Percentiles rank a stretch among this genome's conserved stretches.
Conservation (phyloP, 2,888 invertebrate genomes). For the Parapristionchus giblindavisi region DNA sequence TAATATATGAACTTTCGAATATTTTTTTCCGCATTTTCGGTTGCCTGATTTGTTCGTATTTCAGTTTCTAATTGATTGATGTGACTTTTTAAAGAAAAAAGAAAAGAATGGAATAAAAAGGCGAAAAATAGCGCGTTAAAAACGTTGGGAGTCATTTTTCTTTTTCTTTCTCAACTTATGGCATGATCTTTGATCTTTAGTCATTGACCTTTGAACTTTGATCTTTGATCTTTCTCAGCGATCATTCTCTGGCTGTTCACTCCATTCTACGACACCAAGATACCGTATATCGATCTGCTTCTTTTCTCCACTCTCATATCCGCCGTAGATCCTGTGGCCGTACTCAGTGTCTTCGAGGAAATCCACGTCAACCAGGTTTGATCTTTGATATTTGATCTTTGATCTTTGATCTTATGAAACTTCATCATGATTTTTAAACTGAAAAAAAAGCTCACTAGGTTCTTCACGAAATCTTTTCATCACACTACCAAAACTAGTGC, state of each 20-base stretch:
- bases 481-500: too few species aligned
- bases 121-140: background rate
- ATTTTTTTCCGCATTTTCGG: too few species aligned
- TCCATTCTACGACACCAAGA: slow-evolving; percentile 48
- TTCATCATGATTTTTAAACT: background rate
- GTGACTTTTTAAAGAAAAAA: background rate
- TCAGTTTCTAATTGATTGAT: background rate
- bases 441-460: too few species aligned
- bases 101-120: background rate
- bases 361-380: slow-evolving; percentile 65
- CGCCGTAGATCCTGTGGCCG: slow-evolving; percentile 68
- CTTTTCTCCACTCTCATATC: slow-evolving; percentile 61
- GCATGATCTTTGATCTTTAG: too few species aligned
- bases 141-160: too few species aligned
- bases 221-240: slow-evolving; percentile 45
- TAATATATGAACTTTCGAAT: background rate
- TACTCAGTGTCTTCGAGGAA: slow-evolving; percentile 65
- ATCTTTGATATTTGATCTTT: background rate
- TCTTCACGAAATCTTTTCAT: background rate
- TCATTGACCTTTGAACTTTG: background rate
- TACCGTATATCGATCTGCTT: slow-evolving; percentile 56
- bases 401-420: too few species aligned
- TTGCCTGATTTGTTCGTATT: too few species aligned
- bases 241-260: slow-evolving; percentile 51
- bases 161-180: too few species aligned